Conservation (phyloP, 2,888 invertebrate genomes). For the Stenoptilia bipunctidactyla region DNA sequence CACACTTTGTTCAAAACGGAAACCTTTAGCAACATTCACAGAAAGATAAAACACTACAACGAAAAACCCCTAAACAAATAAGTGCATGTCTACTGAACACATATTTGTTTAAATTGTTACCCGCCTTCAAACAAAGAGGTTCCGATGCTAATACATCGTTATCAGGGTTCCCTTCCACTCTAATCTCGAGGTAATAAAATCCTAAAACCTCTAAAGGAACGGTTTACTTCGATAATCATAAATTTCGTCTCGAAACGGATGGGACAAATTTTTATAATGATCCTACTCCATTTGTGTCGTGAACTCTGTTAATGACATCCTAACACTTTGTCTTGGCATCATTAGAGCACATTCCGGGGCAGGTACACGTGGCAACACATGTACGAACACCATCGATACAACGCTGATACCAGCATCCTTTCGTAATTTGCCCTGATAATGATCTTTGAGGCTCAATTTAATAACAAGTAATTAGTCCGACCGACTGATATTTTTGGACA, state of each 20-base stretch:
- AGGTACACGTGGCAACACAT: constrained; percentile 39
- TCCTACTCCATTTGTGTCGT: constrained; percentile 51
- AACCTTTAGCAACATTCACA: too few relatives aligned
- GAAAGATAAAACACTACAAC: not conserved
- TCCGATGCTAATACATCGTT: constrained; percentile 58
- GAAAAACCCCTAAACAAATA: not conserved
- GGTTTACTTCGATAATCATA: constrained; percentile 64
- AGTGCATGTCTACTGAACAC: not conserved
- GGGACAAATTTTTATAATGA: constrained; percentile 72
- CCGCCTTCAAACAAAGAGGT: constrained; percentile 32
- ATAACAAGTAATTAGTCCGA: not conserved
- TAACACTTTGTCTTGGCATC: constrained; percentile 72
- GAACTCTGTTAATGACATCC: constrained; percentile 65
- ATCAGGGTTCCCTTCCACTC: constrained; percentile 66
- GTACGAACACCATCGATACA: constrained; percentile 35
- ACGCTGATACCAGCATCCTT: constrained; percentile 21
- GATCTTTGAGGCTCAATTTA: constrained; percentile 18
- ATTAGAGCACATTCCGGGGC: constrained; percentile 65
- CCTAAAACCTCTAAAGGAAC: constrained; percentile 58
- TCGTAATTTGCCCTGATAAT: constrained; percentile 16
- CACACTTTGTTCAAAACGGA: too few relatives aligned
- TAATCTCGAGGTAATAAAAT: constrained; percentile 64
- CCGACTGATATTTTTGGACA: too few relatives aligned
- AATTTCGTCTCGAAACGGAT: constrained; percentile 65
- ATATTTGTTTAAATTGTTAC: constrained; percentile 15